These are phyloP conservation scores for Zygaena filipendulae DNA, from an alignment of 2,888 invertebrate species.

Conservation along the genomic window DNA sequence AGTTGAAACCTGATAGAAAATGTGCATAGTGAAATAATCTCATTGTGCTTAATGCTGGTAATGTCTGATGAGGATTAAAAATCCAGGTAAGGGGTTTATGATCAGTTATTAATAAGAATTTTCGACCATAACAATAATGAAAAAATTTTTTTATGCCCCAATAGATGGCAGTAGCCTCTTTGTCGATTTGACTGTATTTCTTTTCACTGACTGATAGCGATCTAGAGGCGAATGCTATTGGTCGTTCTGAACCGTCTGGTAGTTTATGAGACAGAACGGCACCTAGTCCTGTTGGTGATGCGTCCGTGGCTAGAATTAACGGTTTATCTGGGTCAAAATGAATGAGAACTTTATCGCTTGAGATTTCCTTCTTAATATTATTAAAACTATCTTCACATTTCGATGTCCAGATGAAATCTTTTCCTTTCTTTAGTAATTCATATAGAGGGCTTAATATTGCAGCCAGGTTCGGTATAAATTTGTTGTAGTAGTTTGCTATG, in stretches of 20 bases:
- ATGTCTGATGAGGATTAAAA: constrained; percentile 13
- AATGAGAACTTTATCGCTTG: constrained; percentile 1
- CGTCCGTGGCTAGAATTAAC: constrained; percentile 4
- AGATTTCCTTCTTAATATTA: too few species aligned
- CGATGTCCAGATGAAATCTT: too few species aligned
- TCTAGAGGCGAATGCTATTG: constrained; percentile 4
- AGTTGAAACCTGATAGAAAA: constrained; percentile 19
- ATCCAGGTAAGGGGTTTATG: constrained; percentile 25
- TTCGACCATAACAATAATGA: constrained; percentile 25
- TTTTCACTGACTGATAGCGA: constrained; percentile 18
- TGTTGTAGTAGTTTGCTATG: constrained; percentile 7
- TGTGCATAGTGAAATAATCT: constrained; percentile 19
- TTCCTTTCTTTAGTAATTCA: constrained; percentile 15
- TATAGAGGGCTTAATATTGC: too few species aligned
- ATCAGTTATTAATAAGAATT: constrained; percentile 28
- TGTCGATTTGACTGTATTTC: constrained; percentile 29
- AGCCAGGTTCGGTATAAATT: constrained; percentile 6
- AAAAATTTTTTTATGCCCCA: constrained; percentile 27
- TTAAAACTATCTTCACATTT: too few species aligned
- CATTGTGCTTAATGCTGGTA: constrained; percentile 16
- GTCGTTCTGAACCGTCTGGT: constrained; percentile 5
- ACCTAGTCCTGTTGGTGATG: constrained; percentile 8
- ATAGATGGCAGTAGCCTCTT: constrained; percentile 27
- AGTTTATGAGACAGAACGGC: constrained; percentile 5
- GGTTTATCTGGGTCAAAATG: constrained; percentile 3